Evolutionary conservation across 2,797 vertebrate genomes (phyloP), one percentile per base, ranked within the genome.

Genomic region (Sebastes steindachneri): DNA sequence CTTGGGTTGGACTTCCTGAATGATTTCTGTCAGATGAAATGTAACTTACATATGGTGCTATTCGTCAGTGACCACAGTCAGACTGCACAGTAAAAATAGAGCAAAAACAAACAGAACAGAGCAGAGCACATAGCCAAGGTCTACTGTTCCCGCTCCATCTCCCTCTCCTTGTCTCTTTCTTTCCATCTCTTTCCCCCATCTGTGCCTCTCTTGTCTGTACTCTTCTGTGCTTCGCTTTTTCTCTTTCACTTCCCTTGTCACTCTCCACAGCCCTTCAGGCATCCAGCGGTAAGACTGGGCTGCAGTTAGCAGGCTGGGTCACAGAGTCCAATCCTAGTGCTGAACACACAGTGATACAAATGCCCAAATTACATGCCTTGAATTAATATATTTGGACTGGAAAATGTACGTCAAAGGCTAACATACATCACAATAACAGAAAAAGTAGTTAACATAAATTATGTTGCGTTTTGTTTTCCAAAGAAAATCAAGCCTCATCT

Each of bases 81-180:
- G 87, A 87, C 92, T 72, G 71, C 76, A 26, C 4, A 9, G 81
- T 93, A 93, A 93, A 94, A 95, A 95, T 92, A 95, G 92, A 93
- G 84, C 85, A 83, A 92, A 93, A 92, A 84, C 85, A 94, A 94
- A 95, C 85, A 93, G 83, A 89, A 63, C 57, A 63, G 81, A 79
- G 80, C 21, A 15, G 53, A 80, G 70, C 78, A 68, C 65, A 71
- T 6, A 68, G 85, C 91, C 79, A 91, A 85, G 82, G 84, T 90
- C 87, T 85, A 68, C 85, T 80, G 83, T 81, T 90, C 65, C 80
- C 74, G 48, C 76, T 87, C 80, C 70, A 72, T 79, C 80, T 75
- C 74, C 35, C 65, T 77, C 84, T 75, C 76, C 55, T 84, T n/a
- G 72, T 79, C 69, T 81, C 77, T 83, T 82, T 88, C 85, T 89